phyloP scores from a whole-genome alignment of 2,888 invertebrate genomes.

The Acheta domesticus region DNA sequence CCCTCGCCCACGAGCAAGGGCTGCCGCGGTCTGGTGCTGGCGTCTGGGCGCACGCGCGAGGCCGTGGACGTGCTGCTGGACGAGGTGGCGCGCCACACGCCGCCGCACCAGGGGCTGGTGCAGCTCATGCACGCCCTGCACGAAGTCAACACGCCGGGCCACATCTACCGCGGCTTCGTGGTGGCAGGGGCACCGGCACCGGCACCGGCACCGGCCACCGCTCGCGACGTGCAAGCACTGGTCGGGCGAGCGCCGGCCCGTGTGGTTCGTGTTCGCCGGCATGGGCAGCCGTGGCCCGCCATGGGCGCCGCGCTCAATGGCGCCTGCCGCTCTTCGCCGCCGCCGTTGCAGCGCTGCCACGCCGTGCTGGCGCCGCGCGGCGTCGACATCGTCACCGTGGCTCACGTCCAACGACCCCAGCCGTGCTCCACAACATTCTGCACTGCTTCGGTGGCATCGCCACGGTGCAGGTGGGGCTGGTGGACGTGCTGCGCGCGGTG shows the following conservation, averaged over 20 bases:
- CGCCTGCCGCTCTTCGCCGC: slow-evolving; percentile 67
- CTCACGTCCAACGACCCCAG: slow-evolving; percentile 58
- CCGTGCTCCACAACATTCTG: slow-evolving; percentile 63
- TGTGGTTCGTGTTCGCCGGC: slow-evolving; percentile 89
- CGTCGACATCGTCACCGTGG: slow-evolving; percentile 61
- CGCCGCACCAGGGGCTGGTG: not conserved
- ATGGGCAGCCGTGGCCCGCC: slow-evolving; percentile 84
- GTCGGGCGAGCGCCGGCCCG: slow-evolving; percentile 62
- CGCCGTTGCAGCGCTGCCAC: slow-evolving; percentile 65
- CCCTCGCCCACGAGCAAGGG: slow-evolving; percentile 48
- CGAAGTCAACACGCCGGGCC: slow-evolving; percentile 49
- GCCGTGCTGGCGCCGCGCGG: slow-evolving; percentile 60
- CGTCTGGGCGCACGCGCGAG: slow-evolving; percentile 82
- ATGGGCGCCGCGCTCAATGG: slow-evolving; percentile 78
- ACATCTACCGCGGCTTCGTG: slow-evolving; percentile 62
- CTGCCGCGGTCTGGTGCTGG: slow-evolving; percentile 67
- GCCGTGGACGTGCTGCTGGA: slow-evolving; percentile 55
- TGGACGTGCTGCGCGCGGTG: slow-evolving; percentile 44
- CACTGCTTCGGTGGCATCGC: slow-evolving; percentile 73
- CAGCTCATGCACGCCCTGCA: not conserved
- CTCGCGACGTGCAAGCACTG: slow-evolving; percentile 51
- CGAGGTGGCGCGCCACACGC: not conserved
- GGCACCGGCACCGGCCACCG: no score
- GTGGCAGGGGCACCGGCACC: not conserved
- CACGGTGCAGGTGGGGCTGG: slow-evolving; percentile 55